phyloP scores from a whole-genome alignment of 2,113 vertebrate species.

The Zosterops pallidus region DNA sequence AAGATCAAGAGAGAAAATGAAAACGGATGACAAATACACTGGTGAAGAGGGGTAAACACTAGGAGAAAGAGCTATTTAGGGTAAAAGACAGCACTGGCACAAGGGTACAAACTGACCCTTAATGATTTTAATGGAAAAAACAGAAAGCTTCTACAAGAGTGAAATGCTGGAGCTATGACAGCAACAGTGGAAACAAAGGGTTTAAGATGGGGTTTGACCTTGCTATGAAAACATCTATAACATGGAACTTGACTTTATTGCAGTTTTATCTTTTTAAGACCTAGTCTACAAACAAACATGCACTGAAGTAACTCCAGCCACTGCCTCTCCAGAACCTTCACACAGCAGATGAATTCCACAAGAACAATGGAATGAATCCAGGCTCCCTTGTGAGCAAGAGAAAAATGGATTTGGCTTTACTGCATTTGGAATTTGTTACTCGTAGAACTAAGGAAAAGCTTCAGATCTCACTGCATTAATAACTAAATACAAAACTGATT shows the following conservation, averaged over 20 bases:
- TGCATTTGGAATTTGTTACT: not conserved
- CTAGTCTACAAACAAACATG: not conserved
- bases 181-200: not conserved
- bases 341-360: not conserved
- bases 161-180: not conserved
- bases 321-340: conserved; percentile 5
- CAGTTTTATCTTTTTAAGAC: conserved; percentile 16
- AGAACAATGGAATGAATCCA: not conserved
- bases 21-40: not conserved
- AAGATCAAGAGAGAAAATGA: not conserved
- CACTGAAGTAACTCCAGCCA: not conserved
- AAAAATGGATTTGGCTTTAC: not conserved
- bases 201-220: not conserved
- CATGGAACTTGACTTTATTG: not conserved
- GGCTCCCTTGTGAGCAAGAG: not conserved
- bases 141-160: not conserved
- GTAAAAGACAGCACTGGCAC: not conserved
- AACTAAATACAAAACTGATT: not conserved
- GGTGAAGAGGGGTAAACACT: not conserved
- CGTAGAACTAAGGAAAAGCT: not conserved
- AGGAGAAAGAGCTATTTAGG: not conserved
- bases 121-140: not conserved
- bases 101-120: not conserved
- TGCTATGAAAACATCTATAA: not conserved
- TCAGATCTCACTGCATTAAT: not conserved